Conservation (phyloP, 2,797 vertebrate species). For the Sebastes oblongus region DNA sequence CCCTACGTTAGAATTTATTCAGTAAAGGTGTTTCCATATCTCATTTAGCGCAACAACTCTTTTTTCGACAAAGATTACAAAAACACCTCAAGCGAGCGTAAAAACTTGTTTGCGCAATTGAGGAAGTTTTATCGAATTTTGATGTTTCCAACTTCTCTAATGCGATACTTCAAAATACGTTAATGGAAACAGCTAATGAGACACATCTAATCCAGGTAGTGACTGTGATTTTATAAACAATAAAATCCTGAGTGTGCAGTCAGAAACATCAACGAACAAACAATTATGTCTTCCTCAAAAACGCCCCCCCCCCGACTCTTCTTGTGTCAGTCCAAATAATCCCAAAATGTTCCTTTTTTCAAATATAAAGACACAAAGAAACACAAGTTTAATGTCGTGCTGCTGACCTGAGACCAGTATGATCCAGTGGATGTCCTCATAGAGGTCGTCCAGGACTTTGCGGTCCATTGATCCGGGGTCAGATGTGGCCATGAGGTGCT, state of each 20-base stretch:
- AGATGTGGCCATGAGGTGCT: constrained; percentile 92
- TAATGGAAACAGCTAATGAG: too few relatives aligned
- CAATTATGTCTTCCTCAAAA: too few relatives aligned
- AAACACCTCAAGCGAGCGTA: too few relatives aligned
- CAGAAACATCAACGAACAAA: background rate
- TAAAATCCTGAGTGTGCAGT: background rate
- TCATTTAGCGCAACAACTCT: too few relatives aligned
- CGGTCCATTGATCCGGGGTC: constrained; percentile 87
- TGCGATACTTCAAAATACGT: too few relatives aligned
- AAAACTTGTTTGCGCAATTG: fast-evolving
- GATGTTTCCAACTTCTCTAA: too few relatives aligned
- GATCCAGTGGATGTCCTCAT: constrained; percentile 99
- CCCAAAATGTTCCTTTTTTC: background rate
- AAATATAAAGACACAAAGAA: background rate
- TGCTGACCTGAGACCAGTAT: constrained; percentile 96
- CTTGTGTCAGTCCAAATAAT: background rate
- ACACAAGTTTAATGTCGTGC: background rate
- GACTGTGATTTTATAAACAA: background rate
- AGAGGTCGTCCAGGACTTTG: constrained; percentile 95
- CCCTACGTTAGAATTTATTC: too few relatives aligned
- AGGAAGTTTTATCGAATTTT: too few relatives aligned
- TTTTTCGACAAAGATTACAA: too few relatives aligned
- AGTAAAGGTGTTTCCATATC: too few relatives aligned
- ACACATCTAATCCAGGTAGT: background rate
- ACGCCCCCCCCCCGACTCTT: too few relatives aligned